phyloP scores from a whole-genome alignment of 2,888 invertebrate genomes.

The Drosophila formosana region DNA sequence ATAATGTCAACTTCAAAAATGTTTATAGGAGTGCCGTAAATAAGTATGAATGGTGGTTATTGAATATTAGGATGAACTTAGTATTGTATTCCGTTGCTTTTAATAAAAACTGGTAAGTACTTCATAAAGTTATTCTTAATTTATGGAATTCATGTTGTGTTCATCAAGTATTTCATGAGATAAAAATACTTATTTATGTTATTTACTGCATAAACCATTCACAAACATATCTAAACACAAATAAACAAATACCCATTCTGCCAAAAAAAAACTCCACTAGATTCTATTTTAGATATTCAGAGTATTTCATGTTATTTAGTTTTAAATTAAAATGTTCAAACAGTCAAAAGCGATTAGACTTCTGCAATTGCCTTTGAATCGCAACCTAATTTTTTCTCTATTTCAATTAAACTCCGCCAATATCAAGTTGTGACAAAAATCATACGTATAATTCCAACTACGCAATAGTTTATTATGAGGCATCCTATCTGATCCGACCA shows the following conservation, averaged over 20 bases:
- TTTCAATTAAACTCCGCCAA: slow-evolving; percentile 35
- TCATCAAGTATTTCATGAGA: slow-evolving; percentile 24
- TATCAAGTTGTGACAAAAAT: slow-evolving; percentile 59
- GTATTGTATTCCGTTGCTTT: no score
- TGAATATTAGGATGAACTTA: no score
- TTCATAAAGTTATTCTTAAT: not conserved
- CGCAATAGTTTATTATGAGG: slow-evolving; percentile 57
- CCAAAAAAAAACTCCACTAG: slow-evolving; percentile 17
- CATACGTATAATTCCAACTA: slow-evolving; percentile 57
- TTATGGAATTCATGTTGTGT: slow-evolving; percentile 19
- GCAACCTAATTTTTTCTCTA: slow-evolving; percentile 47
- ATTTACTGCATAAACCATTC: slow-evolving; percentile 15
- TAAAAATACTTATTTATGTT: slow-evolving; percentile 31
- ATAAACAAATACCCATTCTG: not conserved
- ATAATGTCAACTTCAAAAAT: slow-evolving; percentile 56
- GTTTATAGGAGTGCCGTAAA: not conserved
- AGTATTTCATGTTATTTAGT: slow-evolving; percentile 18
- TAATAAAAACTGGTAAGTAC: not conserved
- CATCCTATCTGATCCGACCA: slow-evolving; percentile 6
- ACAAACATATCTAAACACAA: not conserved
- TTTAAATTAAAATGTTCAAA: slow-evolving; percentile 58
- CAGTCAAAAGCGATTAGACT: slow-evolving; percentile 25
- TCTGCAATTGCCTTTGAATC: slow-evolving; percentile 43
- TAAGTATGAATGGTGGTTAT: not conserved
- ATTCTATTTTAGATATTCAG: slow-evolving; percentile 70